These are phyloP conservation scores for Tachyglossus aculeatus DNA, from an alignment of 2,797 vertebrate species.

Conservation along the genomic window DNA sequence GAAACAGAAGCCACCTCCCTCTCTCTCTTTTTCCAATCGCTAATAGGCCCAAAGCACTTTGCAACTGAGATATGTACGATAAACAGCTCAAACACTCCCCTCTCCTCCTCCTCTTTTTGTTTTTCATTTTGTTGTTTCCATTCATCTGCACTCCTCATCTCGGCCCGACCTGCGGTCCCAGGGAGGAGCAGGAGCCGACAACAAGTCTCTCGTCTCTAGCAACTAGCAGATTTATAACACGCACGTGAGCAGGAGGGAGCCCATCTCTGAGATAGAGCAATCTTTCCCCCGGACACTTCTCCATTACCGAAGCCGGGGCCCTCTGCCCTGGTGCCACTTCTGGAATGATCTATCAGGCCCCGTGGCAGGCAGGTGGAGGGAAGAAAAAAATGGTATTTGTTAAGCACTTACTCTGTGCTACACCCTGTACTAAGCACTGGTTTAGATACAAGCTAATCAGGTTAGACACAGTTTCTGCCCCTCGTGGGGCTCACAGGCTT, in stretches of 20 bases:
- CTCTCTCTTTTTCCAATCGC: background rate
- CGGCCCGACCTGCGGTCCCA: constrained; percentile 64
- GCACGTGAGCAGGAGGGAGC: too few species aligned
- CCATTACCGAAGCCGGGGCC: constrained; percentile 76
- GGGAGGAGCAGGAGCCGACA: constrained; percentile 66
- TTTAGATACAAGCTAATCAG: too few species aligned
- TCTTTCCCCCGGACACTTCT: constrained; percentile 81
- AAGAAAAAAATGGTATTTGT: too few species aligned
- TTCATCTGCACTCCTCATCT: constrained; percentile 64
- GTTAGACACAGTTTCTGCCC: too few species aligned
- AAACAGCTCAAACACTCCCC: constrained; percentile 66
- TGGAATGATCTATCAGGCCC: constrained; percentile 70
- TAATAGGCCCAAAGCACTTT: constrained; percentile 29
- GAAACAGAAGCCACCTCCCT: constrained; percentile 19
- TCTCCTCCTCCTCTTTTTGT: constrained; percentile 54
- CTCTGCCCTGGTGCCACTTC: constrained; percentile 66
- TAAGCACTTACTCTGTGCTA: too few species aligned
- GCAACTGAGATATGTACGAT: constrained; percentile 64
- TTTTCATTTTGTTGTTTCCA: too few species aligned
- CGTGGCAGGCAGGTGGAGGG: too few species aligned
- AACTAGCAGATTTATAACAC: constrained; percentile 70
- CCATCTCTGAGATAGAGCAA: constrained; percentile 77
- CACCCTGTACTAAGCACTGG: too few species aligned
- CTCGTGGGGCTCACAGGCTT: too few species aligned
- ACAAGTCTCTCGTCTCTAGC: constrained; percentile 64